Evolutionary conservation across 2,888 invertebrate genomes (phyloP), one percentile per base, ranked within the genome.

Genomic region (Leptinotarsa haldemani): DNA sequence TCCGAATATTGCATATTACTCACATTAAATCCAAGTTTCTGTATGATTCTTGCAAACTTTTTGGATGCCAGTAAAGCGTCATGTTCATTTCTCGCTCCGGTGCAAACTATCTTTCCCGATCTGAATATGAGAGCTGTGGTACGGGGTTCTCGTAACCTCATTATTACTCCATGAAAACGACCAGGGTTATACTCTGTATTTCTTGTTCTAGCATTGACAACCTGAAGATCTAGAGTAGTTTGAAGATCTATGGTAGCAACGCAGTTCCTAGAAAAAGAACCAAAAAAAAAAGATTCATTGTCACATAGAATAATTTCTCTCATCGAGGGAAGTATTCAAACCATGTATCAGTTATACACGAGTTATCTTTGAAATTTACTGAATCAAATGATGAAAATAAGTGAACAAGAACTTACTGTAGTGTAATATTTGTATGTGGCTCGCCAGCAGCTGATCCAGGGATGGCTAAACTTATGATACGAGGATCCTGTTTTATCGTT

Each of bases 181-280:
- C 93, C 91, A 12, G 95, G 95, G 83, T 94, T 94, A 82, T 95
- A 95, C 86, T 95, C 95, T 0, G 95, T 94, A 86, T 94, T 95
- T 78, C 95, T 89, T 4, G 95, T 95, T 69, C 93, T 90, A 76
- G 93, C 92, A 84, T 95, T 95, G 72, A 95, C 94, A 74, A 91
- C 91, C 81, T 92, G 90, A 50, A 95, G 88, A 83, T 94, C 91
- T 72, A 95, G 86, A 83, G 92, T 91, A 84, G 93, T 93, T 20
- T 92, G 92, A 76, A 95, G 88, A 82, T 92, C 93, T 0, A 95
- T 93, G 7, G 95, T 95, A 30, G 94, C 93, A 1, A 95, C 95
- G 84, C 95, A 94, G 85, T 95, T 95, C 65, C 82, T 83, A 64
- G n/a, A 3, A 16, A n/a, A 5, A 50, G 4, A n/a, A 50, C 3